These are phyloP conservation scores for Echinops telfairi DNA, from an alignment of 2,113 vertebrate species.

Conservation along the genomic window DNA sequence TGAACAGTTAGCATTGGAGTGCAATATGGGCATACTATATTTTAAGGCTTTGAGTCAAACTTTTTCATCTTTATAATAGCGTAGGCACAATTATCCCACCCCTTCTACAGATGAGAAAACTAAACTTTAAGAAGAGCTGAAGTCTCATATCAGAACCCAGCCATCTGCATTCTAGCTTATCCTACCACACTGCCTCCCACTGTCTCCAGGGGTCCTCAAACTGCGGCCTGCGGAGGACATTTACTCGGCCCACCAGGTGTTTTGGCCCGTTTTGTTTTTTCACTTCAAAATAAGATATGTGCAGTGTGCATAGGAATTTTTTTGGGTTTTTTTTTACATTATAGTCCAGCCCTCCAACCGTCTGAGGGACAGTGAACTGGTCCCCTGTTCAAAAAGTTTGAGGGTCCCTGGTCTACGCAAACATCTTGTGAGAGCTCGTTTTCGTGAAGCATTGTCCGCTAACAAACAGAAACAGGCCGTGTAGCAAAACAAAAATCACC, in stretches of 20 bases:
- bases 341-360: no score
- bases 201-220: no score
- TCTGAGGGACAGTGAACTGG: no score
- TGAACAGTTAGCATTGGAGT: not conserved
- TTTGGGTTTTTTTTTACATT: no score
- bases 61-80: not conserved
- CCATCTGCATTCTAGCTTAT: not conserved
- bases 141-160: not conserved
- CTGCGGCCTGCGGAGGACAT: no score
- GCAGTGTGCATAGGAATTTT: no score
- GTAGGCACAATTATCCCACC: constrained; percentile 23
- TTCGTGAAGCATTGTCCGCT: constrained; percentile 34
- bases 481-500: not conserved
- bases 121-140: constrained; percentile 3
- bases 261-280: no score
- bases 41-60: not conserved
- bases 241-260: no score
- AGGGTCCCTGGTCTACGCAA: not conserved
- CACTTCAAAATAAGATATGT: no score
- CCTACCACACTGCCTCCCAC: not conserved
- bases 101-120: constrained; percentile 60
- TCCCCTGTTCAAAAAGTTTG: no score
- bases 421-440: not conserved
- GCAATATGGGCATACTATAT: no score
- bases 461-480: not conserved